A percentile compares a stretch with the other conserved stretches of the same genome.
Evolutionary conservation across 2,113 vertebrate species (phyloP).

Genomic region (Stomatorhinus ivindoensis): DNA sequence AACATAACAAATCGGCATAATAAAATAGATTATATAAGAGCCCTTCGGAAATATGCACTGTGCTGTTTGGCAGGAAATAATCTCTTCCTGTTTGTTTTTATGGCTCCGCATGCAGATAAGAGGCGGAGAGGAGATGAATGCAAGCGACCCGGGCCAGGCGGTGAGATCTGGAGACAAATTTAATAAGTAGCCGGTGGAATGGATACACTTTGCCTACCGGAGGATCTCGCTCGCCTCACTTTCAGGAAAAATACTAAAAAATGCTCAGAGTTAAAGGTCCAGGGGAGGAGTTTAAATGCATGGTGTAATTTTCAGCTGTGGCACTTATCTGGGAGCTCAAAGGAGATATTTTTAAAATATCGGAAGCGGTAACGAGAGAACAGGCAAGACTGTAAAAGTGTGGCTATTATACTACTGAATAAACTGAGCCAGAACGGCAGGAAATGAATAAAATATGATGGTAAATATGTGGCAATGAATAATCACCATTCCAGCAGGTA

Average conservation of each 20-base stretch:
- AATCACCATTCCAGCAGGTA: background rate
- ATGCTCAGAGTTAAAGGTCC: background rate
- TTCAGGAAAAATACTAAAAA: constrained; percentile 20
- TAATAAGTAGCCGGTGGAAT: constrained; percentile 59
- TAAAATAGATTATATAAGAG: constrained; percentile 13
- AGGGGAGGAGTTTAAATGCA: background rate
- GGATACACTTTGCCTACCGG: constrained; percentile 36
- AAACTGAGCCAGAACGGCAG: background rate
- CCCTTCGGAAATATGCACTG: background rate
- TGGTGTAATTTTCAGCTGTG: background rate
- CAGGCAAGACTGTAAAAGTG: background rate
- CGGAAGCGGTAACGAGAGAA: background rate
- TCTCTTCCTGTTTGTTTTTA: constrained; percentile 9
- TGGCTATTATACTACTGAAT: background rate
- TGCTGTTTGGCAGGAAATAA: background rate
- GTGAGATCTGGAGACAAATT: constrained; percentile 59
- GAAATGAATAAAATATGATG: background rate
- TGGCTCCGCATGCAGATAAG: background rate
- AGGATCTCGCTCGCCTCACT: constrained; percentile 46
- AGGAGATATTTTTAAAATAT: constrained; percentile 1
- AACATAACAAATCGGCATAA: constrained; percentile 9
- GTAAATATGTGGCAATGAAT: background rate
- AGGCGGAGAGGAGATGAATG: background rate
- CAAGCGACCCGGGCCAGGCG: background rate
- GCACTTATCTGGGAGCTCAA: background rate